Evolutionary conservation across 2,888 invertebrate genomes (phyloP), one percentile per base, ranked within the genome.

Genomic region (Caenorhabditis wallacei): DNA sequence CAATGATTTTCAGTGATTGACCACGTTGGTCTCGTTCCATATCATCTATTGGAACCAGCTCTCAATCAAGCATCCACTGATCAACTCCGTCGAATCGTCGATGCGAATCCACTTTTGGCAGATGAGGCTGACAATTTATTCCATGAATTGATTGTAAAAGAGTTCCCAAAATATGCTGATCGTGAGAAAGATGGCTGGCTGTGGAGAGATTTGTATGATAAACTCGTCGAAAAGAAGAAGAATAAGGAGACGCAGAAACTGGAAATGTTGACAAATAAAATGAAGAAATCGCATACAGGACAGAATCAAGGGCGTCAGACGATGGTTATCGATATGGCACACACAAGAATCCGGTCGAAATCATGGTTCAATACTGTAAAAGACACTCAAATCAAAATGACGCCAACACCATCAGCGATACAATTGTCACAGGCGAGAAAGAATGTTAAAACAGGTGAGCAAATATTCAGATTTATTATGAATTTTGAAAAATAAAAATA

Each of bases 121-220:
- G 54, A 82, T 5, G 82, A 82, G 13, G 70, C 70, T 3, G 82
- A 82, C 56, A 40, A 64, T 40, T 11, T 78, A 8, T 82, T 82
- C 53, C 48, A 66, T 13, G 61, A 82, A 20, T 30, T 48, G 18
- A 43, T 82, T 7, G 5, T n/a, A 1, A 56, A 48, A 30, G 82
- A 82, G 46, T 82, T 82, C 20, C 71, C 82, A n/a, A 68, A 72
- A 18, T 78, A 82, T 48, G 68, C 66, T n/a, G 76, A 82, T 18
- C 56, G 64, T 5, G 63, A 72, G 13, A 54, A 24, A 40, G 57
- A 46, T 13, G 75, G 51, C 1, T 43, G 57, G 64, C 76, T 57
- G 22, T 82, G 81, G 81, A 56, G 82, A n/a, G 37, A 68, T n/a
- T 18, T 78, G 35, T 82, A 78, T 48, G 82, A 82, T 70, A n/a